Conservation (phyloP, 2,888 invertebrate genomes). For the Octodonta nipae region DNA sequence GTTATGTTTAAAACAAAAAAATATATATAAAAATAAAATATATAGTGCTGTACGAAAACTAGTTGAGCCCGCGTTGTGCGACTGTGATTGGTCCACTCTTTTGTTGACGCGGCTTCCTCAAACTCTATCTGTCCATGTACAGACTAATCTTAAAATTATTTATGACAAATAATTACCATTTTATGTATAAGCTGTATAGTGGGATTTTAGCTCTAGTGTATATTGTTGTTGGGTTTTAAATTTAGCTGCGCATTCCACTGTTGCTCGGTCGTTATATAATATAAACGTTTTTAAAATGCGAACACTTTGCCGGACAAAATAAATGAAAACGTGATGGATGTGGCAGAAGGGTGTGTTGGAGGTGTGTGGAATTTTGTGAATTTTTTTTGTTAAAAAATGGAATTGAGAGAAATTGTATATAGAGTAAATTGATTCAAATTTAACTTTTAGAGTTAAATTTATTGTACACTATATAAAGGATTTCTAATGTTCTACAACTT, state of each 20-base stretch:
- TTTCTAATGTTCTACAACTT: too few species aligned
- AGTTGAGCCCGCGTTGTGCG: constrained; percentile 22
- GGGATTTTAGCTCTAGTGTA: constrained; percentile 34
- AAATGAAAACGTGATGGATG: too few species aligned
- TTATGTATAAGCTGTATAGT: constrained; percentile 34
- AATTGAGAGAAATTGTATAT: too few species aligned
- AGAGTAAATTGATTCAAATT: too few species aligned
- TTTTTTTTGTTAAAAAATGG: too few species aligned
- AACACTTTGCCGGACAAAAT: too few species aligned
- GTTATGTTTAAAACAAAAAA: constrained; percentile 21
- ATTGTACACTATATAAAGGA: too few species aligned
- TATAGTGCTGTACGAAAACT: constrained; percentile 26
- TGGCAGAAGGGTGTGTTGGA: too few species aligned
- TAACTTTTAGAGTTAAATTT: too few species aligned
- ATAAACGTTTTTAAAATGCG: too few species aligned
- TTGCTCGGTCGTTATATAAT: constrained; percentile 24
- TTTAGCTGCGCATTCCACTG: constrained; percentile 22
- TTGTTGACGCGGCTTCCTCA: constrained; percentile 20
- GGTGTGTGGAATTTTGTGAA: too few species aligned
- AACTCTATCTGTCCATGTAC: constrained; percentile 30
- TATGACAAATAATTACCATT: constrained; percentile 37
- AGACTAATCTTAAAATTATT: constrained; percentile 35
- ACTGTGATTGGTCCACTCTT: constrained; percentile 32
- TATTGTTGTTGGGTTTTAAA: constrained; percentile 32
- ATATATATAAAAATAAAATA: constrained; percentile 12